Conservation (phyloP, 1,140 invertebrate genomes). For the Hyphantria cunea region DNA sequence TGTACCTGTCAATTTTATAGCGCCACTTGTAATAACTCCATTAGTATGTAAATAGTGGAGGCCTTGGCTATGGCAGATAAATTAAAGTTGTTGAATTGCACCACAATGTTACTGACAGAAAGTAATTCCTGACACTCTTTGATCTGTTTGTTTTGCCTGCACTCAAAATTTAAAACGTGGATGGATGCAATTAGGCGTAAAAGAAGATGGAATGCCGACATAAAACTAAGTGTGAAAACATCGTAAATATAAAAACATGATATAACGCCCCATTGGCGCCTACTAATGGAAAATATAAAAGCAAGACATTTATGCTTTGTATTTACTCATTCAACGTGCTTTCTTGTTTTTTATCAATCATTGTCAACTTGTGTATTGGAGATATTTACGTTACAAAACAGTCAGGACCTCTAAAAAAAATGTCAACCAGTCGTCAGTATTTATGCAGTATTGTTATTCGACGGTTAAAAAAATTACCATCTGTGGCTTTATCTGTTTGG, state of each 20-base stretch:
- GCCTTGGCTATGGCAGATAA: constrained; percentile 22
- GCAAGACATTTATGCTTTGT: no score
- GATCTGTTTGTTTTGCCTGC: constrained; percentile 12
- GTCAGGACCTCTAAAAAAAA: no score
- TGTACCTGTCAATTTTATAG: constrained; percentile 9
- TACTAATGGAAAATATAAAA: neutral
- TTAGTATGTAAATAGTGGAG: constrained; percentile 18
- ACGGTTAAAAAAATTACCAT: no score
- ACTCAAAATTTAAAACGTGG: neutral
- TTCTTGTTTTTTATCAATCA: no score
- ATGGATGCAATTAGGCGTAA: constrained; percentile 8
- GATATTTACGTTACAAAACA: no score
- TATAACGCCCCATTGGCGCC: constrained; percentile 3
- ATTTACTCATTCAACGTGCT: no score
- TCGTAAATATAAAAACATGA: constrained; percentile 4
- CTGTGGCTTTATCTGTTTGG: no score
- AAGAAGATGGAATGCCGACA: constrained; percentile 8
- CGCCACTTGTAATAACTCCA: constrained; percentile 14
- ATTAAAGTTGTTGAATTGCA: constrained; percentile 9
- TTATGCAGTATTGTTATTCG: no score
- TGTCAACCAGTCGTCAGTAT: no score
- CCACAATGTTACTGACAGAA: constrained; percentile 2
- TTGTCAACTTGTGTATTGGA: no score
- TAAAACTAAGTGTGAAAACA: constrained; percentile 15
- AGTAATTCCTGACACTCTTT: constrained; percentile 2